A percentile compares a stretch with the other conserved stretches of the same genome.
These are phyloP conservation scores for Eilema caniola DNA, from an alignment of 2,888 invertebrate species.

Conservation along the genomic window DNA sequence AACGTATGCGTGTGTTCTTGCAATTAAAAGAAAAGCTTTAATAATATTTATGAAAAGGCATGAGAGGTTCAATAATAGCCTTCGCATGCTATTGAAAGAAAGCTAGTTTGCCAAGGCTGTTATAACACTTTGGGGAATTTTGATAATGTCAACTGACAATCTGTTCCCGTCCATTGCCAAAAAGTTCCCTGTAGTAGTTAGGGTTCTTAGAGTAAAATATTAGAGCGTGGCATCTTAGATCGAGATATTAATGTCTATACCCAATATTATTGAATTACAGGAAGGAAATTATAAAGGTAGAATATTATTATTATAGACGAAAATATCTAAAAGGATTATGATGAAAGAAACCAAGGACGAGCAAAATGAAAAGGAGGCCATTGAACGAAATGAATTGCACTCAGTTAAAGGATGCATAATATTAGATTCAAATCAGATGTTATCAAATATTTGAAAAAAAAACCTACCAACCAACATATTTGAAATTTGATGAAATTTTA, in stretches of 20 bases:
- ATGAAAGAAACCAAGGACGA: background rate
- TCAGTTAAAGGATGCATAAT: conserved; percentile 8
- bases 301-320: background rate
- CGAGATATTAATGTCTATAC: conserved; percentile 5
- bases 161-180: conserved; percentile 29
- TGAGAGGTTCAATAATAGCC: conserved; percentile 14
- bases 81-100: conserved; percentile 5
- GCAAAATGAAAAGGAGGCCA: background rate
- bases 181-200: conserved; percentile 19
- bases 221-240: conserved; percentile 9
- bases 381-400: background rate
- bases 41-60: conserved; percentile 23
- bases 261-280: conserved; percentile 20
- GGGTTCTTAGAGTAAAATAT: conserved; percentile 6
- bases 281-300: background rate
- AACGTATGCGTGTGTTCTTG: conserved; percentile 43
- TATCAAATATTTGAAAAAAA: background rate
- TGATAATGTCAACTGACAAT: conserved; percentile 10
- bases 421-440: conserved; percentile 7
- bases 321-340: background rate
- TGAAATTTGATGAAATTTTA: background rate
- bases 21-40: conserved; percentile 31
- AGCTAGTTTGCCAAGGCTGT: conserved; percentile 5
- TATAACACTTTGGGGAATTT: conserved; percentile 20
- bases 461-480: background rate